phyloP scores from a whole-genome alignment of 2,797 vertebrate genomes.

The Mus minutoides region DNA sequence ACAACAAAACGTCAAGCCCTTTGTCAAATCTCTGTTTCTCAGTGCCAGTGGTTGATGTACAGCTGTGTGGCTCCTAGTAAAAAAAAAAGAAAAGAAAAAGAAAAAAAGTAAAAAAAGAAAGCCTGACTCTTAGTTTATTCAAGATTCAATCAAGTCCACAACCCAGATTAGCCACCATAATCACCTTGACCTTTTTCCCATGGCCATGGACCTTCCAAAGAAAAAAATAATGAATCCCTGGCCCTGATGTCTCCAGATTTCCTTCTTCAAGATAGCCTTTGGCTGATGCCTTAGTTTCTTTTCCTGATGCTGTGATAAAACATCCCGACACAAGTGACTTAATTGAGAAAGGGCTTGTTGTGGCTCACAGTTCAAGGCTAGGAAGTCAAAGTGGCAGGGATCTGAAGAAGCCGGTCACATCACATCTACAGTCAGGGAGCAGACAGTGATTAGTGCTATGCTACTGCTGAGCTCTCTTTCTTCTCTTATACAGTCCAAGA shows the following conservation, averaged over 20 bases:
- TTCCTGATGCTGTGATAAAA: neutral
- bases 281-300: neutral
- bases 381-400: neutral
- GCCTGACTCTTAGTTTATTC: neutral
- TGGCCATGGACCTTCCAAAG: neutral
- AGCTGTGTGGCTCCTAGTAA: neutral
- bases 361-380: neutral
- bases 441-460: neutral
- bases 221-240: neutral
- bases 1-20: neutral
- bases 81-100: constrained; percentile 19
- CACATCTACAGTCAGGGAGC: neutral
- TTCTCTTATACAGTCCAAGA: neutral
- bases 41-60: neutral
- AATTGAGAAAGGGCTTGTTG: neutral
- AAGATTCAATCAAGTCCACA: neutral
- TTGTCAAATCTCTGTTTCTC: neutral
- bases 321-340: neutral
- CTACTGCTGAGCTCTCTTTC: neutral
- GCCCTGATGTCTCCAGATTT: neutral
- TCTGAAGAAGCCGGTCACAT: neutral
- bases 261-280: neutral
- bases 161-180: neutral
- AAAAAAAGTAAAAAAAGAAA: too few relatives aligned
- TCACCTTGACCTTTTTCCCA: neutral